phyloP scores from a whole-genome alignment of 2,888 invertebrate species.

The Nomada flava region DNA sequence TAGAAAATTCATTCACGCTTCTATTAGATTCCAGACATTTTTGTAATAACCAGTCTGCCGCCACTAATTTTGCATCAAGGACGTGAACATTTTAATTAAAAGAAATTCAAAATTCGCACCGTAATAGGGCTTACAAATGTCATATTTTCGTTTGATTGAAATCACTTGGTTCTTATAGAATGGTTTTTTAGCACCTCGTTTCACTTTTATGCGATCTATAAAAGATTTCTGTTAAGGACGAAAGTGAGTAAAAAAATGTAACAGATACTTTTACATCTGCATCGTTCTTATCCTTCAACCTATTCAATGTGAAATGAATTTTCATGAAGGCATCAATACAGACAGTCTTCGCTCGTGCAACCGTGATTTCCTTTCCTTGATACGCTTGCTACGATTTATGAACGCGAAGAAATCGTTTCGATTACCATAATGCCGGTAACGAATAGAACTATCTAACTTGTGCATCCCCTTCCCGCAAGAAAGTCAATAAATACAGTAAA shows the following conservation, averaged over 20 bases:
- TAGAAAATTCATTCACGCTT: constrained; percentile 15
- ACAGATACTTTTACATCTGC: constrained; percentile 9
- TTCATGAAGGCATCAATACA: constrained; percentile 17
- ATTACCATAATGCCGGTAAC: not conserved
- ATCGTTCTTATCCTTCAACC: constrained; percentile 4
- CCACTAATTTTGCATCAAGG: not conserved
- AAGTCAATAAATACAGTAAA: not conserved
- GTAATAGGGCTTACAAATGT: not conserved
- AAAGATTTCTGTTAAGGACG: constrained; percentile 2
- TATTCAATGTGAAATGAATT: constrained; percentile 17
- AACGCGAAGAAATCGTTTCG: not conserved
- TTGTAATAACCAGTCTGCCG: not conserved
- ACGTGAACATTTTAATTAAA: not conserved
- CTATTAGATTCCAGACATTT: constrained; percentile 8
- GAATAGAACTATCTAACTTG: not conserved
- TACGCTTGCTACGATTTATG: constrained; percentile 1
- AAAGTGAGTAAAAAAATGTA: constrained; percentile 11
- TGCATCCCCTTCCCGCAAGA: not conserved
- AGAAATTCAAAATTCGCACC: not conserved
- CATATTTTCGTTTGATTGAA: constrained; percentile 1
- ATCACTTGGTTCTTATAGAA: not conserved
- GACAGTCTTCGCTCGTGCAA: not conserved
- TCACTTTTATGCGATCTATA: constrained; percentile 8
- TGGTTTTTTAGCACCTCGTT: not conserved
- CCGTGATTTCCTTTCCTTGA: constrained; percentile 22